Percentiles rank a stretch among this genome's conserved stretches.
Conservation (phyloP, 2,797 vertebrate genomes). For the Macrochelys suwanniensis region DNA sequence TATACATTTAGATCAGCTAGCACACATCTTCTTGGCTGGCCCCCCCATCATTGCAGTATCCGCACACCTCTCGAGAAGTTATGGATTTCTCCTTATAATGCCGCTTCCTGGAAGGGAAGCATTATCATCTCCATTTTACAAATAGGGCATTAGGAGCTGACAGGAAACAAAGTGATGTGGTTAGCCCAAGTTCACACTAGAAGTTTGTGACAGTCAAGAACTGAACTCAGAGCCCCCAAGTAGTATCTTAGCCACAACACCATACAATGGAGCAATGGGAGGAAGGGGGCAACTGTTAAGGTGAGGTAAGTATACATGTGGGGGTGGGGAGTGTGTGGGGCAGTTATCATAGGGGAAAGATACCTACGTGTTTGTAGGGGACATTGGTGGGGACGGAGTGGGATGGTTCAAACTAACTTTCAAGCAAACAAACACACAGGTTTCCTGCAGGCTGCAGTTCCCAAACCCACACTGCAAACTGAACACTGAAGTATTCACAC, state of each 20-base stretch:
- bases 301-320: neutral
- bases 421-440: neutral
- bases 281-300: neutral
- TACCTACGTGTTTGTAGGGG: neutral
- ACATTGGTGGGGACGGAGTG: neutral
- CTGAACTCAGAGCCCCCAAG: neutral
- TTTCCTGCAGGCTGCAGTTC: neutral
- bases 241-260: neutral
- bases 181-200: neutral
- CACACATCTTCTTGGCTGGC: neutral
- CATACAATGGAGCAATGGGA: neutral
- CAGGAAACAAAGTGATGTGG: neutral
- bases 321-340: neutral
- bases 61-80: neutral
- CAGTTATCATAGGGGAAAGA: neutral
- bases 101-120: neutral
- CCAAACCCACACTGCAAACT: neutral
- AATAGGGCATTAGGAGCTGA: neutral
- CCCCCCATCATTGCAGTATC: fast-evolving
- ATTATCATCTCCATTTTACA: neutral
- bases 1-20: neutral
- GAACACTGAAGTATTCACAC: fast-evolving
- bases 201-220: neutral
- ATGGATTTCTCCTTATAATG: neutral
- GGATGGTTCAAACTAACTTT: neutral